phyloP scores from a whole-genome alignment of 1,140 invertebrate genomes.

The Cydia fagiglandana region DNA sequence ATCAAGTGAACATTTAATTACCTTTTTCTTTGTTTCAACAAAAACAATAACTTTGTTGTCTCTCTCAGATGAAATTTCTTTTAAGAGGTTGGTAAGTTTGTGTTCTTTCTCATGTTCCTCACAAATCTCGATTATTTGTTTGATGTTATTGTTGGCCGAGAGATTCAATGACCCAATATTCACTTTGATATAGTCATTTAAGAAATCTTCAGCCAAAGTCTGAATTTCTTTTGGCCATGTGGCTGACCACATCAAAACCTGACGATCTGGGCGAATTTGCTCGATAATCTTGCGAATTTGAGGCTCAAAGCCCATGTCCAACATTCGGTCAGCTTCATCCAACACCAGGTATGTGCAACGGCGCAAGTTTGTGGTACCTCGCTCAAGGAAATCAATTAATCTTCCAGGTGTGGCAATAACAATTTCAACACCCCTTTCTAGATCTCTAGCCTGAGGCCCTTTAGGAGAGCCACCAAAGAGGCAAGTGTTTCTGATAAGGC shows the following conservation, averaged over 20 bases:
- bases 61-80: slow-evolving; percentile 91
- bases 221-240: slow-evolving; percentile 99
- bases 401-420: slow-evolving; percentile 98
- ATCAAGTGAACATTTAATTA: slow-evolving; percentile 37
- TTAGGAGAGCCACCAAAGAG: slow-evolving; percentile 98
- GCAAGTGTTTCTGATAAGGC: slow-evolving; percentile 93
- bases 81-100: slow-evolving; percentile 89
- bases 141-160: slow-evolving; percentile 98
- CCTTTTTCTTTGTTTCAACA: slow-evolving; percentile 98
- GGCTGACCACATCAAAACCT: slow-evolving; percentile 99
- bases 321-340: slow-evolving; percentile 95
- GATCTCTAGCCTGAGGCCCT: slow-evolving; percentile 94
- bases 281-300: slow-evolving; percentile 99
- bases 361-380: slow-evolving; percentile 92
- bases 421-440: slow-evolving; percentile 95
- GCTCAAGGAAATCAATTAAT: slow-evolving; percentile 97
- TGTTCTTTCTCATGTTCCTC: slow-evolving; percentile 93
- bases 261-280: slow-evolving; percentile 96
- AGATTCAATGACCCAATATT: slow-evolving; percentile 97
- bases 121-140: slow-evolving; percentile 97
- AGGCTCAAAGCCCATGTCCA: slow-evolving; percentile 99
- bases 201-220: slow-evolving; percentile 95
- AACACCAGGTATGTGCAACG: slow-evolving; percentile 97
- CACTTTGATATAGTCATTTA: slow-evolving; percentile 93
- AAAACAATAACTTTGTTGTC: slow-evolving; percentile 98